Conservation (phyloP, 2,797 vertebrate species). For the Microchirus variegatus region DNA sequence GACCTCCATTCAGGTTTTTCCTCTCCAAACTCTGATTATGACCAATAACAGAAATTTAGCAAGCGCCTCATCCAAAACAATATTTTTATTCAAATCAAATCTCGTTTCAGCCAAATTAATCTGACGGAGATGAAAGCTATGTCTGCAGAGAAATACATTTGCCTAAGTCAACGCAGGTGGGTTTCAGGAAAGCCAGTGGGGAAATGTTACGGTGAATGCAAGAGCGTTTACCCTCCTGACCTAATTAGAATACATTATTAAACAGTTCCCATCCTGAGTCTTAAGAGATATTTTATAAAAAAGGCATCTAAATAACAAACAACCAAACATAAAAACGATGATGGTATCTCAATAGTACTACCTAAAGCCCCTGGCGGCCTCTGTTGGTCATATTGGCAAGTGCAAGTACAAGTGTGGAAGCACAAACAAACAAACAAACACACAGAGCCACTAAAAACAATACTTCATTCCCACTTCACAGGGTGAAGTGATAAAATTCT, state of each 20-base stretch:
- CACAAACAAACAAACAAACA: no score
- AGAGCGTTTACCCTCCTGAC: conserved; percentile 24
- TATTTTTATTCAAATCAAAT: conserved; percentile 54
- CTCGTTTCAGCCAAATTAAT: conserved; percentile 38
- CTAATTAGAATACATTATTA: conserved; percentile 36
- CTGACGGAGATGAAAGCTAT: conserved; percentile 34
- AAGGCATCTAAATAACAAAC: neutral
- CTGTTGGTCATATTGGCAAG: no score
- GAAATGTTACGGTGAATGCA: conserved; percentile 35
- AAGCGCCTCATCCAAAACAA: conserved; percentile 37
- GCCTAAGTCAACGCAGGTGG: conserved; percentile 47
- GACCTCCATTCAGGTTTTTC: conserved; percentile 74
- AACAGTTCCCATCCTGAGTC: conserved; percentile 16
- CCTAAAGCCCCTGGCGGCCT: no score
- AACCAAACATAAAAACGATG: neutral
- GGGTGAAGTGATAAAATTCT: no score
- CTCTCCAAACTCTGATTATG: conserved; percentile 65
- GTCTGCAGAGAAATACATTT: conserved; percentile 32
- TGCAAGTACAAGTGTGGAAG: no score
- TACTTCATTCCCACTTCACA: no score
- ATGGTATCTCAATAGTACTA: no score
- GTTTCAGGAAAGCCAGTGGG: conserved; percentile 32
- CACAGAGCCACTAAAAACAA: no score
- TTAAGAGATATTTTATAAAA: conserved; percentile 25
- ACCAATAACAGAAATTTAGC: conserved; percentile 57